Conservation (phyloP, 2,888 invertebrate species). For the Mechanitis mazaeus region DNA sequence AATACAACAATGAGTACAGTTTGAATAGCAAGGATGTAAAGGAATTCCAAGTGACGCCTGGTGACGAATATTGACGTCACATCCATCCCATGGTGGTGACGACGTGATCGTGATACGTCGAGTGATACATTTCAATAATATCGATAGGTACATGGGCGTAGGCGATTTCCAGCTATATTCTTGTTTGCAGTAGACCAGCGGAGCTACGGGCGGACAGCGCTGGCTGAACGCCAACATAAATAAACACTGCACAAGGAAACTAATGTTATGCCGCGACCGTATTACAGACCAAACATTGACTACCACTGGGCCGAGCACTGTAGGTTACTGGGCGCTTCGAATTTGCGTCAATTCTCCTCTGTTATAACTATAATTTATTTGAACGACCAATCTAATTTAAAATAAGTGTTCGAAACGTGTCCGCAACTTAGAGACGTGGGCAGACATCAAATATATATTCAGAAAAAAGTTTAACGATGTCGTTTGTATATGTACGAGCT, state of each 20-base stretch:
- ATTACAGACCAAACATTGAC: slow-evolving; percentile 75
- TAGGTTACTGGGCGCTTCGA: slow-evolving; percentile 69
- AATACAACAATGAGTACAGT: slow-evolving; percentile 47
- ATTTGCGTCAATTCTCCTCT: slow-evolving; percentile 33
- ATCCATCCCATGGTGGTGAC: slow-evolving; percentile 36
- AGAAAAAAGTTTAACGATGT: slow-evolving; percentile 27
- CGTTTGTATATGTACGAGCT: slow-evolving; percentile 21
- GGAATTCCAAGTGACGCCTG: slow-evolving; percentile 53
- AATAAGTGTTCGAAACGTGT: slow-evolving; percentile 11
- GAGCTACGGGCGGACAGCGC: slow-evolving; percentile 66
- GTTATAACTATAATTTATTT: slow-evolving; percentile 10
- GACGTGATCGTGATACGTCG: slow-evolving; percentile 56
- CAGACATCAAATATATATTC: slow-evolving; percentile 29
- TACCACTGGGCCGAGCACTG: slow-evolving; percentile 72
- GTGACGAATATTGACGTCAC: slow-evolving; percentile 64
- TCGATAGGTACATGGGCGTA: slow-evolving; percentile 56
- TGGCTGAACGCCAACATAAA: slow-evolving; percentile 71
- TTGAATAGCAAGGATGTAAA: slow-evolving; percentile 45
- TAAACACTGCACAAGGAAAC: slow-evolving; percentile 77
- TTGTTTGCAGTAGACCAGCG: slow-evolving; percentile 61
- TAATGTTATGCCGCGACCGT: slow-evolving; percentile 76
- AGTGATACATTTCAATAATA: slow-evolving; percentile 50
- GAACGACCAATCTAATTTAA: too few relatives aligned
- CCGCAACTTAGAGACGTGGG: slow-evolving; percentile 25
- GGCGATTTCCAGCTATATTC: slow-evolving; percentile 55